phyloP scores from a whole-genome alignment of 2,113 vertebrate species.

The Dromaius novaehollandiae region DNA sequence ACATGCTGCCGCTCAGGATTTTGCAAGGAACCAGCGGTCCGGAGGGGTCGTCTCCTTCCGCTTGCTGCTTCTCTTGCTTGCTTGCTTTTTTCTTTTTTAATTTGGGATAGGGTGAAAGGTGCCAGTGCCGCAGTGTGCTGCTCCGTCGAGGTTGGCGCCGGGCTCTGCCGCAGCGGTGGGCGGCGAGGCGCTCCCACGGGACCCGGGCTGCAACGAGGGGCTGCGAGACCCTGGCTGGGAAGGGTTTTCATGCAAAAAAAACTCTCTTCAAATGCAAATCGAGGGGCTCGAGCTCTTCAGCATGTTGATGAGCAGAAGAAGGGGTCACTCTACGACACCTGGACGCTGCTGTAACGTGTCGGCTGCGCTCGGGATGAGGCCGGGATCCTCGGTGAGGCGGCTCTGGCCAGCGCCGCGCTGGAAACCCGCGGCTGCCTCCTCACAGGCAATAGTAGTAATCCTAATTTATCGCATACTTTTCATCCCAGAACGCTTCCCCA shows the following conservation, averaged over 20 bases:
- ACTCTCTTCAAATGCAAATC: accelerated
- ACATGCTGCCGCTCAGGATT: neutral
- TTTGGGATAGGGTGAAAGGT: neutral
- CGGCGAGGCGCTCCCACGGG: accelerated
- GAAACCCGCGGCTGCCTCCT: neutral
- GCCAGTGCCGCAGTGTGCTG: neutral
- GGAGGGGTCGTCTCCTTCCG: neutral
- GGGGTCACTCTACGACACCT: neutral
- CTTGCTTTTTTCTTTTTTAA: neutral
- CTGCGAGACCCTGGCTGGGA: no score
- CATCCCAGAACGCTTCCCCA: neutral
- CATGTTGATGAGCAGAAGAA: neutral
- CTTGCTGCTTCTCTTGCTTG: neutral
- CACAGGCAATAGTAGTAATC: constrained; percentile 1
- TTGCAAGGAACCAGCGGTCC: neutral
- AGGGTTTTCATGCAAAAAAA: neutral
- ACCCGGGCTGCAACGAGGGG: neutral
- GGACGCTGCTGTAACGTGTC: no score
- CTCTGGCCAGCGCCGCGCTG: neutral
- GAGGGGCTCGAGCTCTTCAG: no score
- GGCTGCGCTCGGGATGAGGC: neutral
- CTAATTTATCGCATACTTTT: neutral
- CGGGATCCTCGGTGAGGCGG: constrained; percentile 12
- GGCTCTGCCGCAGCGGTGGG: no score
- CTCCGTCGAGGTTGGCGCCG: accelerated